Percentiles rank a stretch among this genome's conserved stretches.
phyloP scores from a whole-genome alignment of 2,797 vertebrate genomes.

The Poeciliopsis paucimaculata region DNA sequence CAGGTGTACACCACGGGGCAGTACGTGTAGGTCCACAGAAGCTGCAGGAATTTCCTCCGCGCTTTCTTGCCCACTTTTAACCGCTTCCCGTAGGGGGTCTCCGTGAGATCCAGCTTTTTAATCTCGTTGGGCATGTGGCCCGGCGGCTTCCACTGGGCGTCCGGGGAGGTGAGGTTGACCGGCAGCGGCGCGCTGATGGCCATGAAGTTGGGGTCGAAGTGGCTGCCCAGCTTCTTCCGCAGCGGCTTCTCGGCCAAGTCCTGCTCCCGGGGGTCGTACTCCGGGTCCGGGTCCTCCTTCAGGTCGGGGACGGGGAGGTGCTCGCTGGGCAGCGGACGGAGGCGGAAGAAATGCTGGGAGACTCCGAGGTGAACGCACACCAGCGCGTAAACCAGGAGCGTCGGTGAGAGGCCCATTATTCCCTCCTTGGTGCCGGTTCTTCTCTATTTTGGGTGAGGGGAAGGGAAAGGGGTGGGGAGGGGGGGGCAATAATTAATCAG shows the following conservation, averaged over 20 bases:
- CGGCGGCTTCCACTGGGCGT: conserved; percentile 74
- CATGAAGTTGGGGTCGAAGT: conserved; percentile 91
- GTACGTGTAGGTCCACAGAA: conserved; percentile 92
- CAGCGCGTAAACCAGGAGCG: conserved; percentile 83
- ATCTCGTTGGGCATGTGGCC: conserved; percentile 86
- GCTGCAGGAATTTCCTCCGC: conserved; percentile 91
- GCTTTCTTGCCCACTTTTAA: conserved; percentile 91
- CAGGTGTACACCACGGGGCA: conserved; percentile 91
- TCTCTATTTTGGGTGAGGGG: conserved; percentile 18
- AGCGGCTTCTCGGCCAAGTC: conserved; percentile 89
- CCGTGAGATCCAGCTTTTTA: conserved; percentile 87
- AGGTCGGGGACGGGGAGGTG: conserved; percentile 87
- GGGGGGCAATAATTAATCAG: conserved; percentile 28
- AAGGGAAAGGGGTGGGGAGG: conserved; percentile 6
- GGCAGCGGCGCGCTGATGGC: conserved; percentile 82
- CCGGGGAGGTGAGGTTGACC: conserved; percentile 81
- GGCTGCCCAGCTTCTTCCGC: conserved; percentile 89
- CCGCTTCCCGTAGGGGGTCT: conserved; percentile 86
- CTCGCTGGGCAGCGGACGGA: conserved; percentile 90
- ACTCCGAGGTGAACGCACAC: conserved; percentile 80
- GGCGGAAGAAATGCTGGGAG: conserved; percentile 86
- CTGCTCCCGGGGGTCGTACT: conserved; percentile 92
- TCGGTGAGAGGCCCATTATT: conserved; percentile 84
- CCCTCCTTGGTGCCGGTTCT: conserved; percentile 54
- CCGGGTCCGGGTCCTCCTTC: conserved; percentile 90